Evolutionary conservation across 1,140 invertebrate species (phyloP), one percentile per base, ranked within the genome.

Genomic region (Drosophila equinoxialis): DNA sequence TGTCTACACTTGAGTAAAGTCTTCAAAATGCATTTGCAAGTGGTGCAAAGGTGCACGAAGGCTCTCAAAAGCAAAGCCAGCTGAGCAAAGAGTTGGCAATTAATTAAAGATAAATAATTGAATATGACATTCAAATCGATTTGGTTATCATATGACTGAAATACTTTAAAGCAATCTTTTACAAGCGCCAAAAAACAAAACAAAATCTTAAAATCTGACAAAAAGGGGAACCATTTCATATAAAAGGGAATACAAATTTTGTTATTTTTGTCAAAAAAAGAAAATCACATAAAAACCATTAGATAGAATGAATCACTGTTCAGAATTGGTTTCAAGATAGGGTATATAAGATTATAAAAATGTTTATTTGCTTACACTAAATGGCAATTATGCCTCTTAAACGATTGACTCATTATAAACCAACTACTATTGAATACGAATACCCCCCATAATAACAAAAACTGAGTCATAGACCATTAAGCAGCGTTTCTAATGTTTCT

Each of bases 1-100:
- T 23, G 13, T 51, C 64, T 30, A 67, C 74, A 79, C 74, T 79
- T 79, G 72, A 66, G 42, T 60, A 60, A 61, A 65, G 61, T 79
- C 60, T 68, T 59, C n/a, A 20, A 58, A 55, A 11, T 41, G 42
- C 20, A 69, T 51, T 14, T 51, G 39, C 39, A 8, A 11, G 33
- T 23, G 74, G 8, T 78, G 63, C 62, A 60, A 48, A 67, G 42
- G 42, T 37, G 65, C 42, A 45, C 54, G 23, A 67, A 45, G 37
- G 51, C 2, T 58, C 14, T n/a, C 33, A 41, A 30, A 58, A 60
- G 20, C 41, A 48, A 35, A 35, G 33, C 20, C 55, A 37, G 30
- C 14, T 63, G 30, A 42, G 60, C 54, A 69, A 61, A 67, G 20
- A 61, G 57, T 76, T 57, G 30, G 3, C 8, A 72, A 70, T 76